These are phyloP conservation scores for Chanos chanos DNA, from an alignment of 2,797 vertebrate species.

Conservation along the genomic window DNA sequence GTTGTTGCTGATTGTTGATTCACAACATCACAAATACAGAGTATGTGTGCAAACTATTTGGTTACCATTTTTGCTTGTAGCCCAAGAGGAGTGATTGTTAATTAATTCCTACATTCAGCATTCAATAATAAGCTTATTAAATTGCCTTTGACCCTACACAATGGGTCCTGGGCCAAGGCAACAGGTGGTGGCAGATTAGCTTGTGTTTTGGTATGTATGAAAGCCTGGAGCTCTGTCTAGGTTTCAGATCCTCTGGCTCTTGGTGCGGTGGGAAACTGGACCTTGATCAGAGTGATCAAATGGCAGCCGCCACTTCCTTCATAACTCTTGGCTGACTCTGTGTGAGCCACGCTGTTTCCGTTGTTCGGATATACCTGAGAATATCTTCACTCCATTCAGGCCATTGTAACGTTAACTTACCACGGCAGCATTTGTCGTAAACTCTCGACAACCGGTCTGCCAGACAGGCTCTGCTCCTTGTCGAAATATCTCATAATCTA, in stretches of 20 bases:
- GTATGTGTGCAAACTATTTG: conserved; percentile 2
- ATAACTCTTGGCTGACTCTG: conserved; percentile 8
- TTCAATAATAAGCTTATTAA: conserved; percentile 28
- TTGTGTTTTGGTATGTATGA: conserved; percentile 55
- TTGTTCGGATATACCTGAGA: too few species aligned
- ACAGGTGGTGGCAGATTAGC: conserved; percentile 68
- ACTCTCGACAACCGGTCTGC: neutral
- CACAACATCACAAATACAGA: conserved; percentile 24
- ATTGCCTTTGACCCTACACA: conserved; percentile 50
- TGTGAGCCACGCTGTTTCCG: neutral
- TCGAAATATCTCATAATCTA: conserved; percentile 5
- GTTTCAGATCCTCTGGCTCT: conserved; percentile 40
- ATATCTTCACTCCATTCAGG: too few species aligned
- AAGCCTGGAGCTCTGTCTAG: conserved; percentile 34
- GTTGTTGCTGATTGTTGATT: too few species aligned
- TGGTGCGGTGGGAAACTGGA: conserved; percentile 47
- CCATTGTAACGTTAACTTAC: too few species aligned
- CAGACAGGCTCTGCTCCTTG: neutral
- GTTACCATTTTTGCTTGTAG: neutral
- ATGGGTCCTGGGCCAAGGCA: conserved; percentile 53
- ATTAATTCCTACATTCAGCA: neutral
- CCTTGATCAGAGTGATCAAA: conserved; percentile 47
- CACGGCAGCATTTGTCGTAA: neutral
- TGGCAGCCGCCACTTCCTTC: conserved; percentile 56
- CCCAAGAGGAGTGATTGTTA: neutral